A percentile compares a stretch with the other conserved stretches of the same genome.
Evolutionary conservation across 30 jellyfish, hydroid and myxozoan genomes (phyloP).

Genomic region (Hydra vulgaris): DNA sequence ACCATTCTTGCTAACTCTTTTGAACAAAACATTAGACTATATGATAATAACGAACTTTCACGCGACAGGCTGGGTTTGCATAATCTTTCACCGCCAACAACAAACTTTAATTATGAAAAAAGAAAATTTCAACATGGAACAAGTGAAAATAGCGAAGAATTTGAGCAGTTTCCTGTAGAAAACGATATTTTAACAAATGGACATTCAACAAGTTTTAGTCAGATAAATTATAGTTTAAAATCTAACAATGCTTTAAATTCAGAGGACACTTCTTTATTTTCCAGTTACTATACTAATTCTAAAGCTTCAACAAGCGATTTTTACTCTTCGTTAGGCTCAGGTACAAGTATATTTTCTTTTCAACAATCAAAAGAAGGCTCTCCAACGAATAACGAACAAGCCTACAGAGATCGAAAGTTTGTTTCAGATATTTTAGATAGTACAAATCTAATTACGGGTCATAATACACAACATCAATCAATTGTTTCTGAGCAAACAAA

Average conservation of each 20-base stretch:
- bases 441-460: constrained; percentile 9
- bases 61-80: constrained; percentile 17
- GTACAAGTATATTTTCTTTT: constrained; percentile 1
- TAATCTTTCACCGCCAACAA: constrained; percentile 26
- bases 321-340: constrained; percentile 26
- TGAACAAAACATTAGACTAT: neutral
- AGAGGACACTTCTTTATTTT: constrained; percentile 10
- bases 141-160: constrained; percentile 8
- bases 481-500: neutral
- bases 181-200: neutral
- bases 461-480: constrained; percentile 23
- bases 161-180: constrained; percentile 7
- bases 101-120: neutral
- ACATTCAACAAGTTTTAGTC: neutral
- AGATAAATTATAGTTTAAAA: neutral
- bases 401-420: constrained; percentile 1
- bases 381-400: constrained; percentile 3
- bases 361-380: neutral
- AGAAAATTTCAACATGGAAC: neutral
- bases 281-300: constrained; percentile 1
- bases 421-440: neutral
- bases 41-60: neutral
- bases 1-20: neutral
- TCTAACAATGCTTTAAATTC: constrained; percentile 3
- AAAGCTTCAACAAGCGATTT: constrained; percentile 29